Conservation (phyloP, 2,797 vertebrate species). For the Danio albolineatus region DNA sequence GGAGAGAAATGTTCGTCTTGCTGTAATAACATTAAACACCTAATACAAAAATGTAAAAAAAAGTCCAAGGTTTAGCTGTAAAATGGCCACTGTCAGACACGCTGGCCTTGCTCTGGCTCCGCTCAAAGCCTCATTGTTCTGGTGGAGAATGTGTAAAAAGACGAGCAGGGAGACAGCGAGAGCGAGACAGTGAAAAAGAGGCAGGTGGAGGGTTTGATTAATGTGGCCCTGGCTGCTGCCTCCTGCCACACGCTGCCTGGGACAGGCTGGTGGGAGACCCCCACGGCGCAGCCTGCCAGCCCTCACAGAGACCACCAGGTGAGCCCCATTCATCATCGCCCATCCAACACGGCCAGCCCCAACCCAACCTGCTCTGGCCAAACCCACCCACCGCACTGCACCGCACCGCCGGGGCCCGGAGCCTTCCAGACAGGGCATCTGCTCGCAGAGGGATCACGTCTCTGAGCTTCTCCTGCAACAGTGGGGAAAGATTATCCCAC, state of each 20-base stretch:
- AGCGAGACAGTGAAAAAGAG: slow-evolving; percentile 64
- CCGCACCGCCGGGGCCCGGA: slow-evolving; percentile 20
- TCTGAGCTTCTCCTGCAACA: slow-evolving; percentile 38
- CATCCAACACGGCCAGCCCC: slow-evolving; percentile 54
- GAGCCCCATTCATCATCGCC: slow-evolving; percentile 78
- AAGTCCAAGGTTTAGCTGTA: slow-evolving; percentile 48
- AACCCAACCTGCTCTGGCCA: slow-evolving; percentile 50
- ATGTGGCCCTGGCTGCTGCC: slow-evolving; percentile 67
- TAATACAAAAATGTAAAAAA: slow-evolving; percentile 46
- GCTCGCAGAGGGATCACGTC: slow-evolving; percentile 53
- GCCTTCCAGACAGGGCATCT: slow-evolving; percentile 58
- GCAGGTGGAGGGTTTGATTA: slow-evolving; percentile 80
- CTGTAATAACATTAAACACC: slow-evolving; percentile 74
- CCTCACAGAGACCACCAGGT: slow-evolving; percentile 74
- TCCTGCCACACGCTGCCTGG: slow-evolving; percentile 65
- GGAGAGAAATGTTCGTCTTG: slow-evolving; percentile 64
- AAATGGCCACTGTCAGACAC: slow-evolving; percentile 59
- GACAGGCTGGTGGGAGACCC: slow-evolving; percentile 65
- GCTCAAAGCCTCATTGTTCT: slow-evolving; percentile 63
- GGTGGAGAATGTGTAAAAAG: slow-evolving; percentile 62
- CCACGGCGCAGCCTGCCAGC: slow-evolving; percentile 70
- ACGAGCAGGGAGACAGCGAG: slow-evolving; percentile 67
- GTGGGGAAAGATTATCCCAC: slow-evolving; percentile 49
- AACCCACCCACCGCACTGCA: too few species aligned
- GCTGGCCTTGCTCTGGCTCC: slow-evolving; percentile 39